Evolutionary conservation across 2,113 vertebrate species (phyloP).

Genomic region (Fulica atra): DNA sequence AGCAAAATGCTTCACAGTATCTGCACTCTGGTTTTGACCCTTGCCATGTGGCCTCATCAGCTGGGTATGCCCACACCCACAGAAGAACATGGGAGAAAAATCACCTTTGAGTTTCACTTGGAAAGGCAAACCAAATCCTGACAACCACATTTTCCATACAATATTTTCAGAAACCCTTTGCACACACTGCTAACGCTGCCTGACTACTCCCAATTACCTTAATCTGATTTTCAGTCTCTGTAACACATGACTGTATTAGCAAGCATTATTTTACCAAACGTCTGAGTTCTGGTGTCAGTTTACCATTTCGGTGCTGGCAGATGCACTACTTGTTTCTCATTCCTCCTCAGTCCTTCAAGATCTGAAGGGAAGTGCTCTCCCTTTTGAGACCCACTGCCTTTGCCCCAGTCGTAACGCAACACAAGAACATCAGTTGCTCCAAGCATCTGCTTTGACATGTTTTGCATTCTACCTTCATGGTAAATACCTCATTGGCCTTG

Average conservation of each 20-base stretch:
- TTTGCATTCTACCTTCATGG: neutral
- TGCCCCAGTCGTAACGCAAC: neutral
- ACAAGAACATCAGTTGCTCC: rapidly evolving
- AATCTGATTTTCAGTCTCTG: neutral
- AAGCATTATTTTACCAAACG: neutral
- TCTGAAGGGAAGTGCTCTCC: neutral
- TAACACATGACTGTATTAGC: neutral
- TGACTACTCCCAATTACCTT: neutral
- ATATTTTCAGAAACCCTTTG: neutral
- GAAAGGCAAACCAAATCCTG: neutral
- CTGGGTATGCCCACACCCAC: rapidly evolving
- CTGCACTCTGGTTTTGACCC: neutral
- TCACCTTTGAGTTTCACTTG: neutral
- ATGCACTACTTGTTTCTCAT: neutral
- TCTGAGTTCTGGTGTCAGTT: neutral
- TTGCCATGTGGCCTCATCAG: neutral
- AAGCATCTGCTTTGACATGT: neutral
- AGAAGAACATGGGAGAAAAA: neutral
- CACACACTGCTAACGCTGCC: rapidly evolving
- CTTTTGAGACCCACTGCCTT: neutral
- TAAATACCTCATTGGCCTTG: neutral
- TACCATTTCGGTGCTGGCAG: neutral
- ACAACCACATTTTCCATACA: neutral
- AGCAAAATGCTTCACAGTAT: neutral
- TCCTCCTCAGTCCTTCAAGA: neutral